phyloP scores from a whole-genome alignment of 2,888 invertebrate genomes.

The Drosophila heteroneura region DNA sequence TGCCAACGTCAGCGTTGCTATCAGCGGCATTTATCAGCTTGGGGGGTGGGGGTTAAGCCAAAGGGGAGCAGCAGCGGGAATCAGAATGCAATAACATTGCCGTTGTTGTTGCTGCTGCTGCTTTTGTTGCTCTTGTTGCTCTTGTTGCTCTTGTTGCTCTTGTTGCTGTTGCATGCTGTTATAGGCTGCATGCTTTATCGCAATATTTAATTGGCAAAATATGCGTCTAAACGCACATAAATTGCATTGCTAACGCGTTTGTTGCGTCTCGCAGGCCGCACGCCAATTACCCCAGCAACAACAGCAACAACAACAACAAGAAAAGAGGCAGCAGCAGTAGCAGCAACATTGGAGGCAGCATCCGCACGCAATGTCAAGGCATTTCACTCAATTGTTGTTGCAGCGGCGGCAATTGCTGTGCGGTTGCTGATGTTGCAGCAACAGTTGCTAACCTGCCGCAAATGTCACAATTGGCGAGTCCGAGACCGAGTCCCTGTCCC shows the following conservation, averaged over 20 bases:
- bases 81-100: slow-evolving; percentile 37
- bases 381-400: slow-evolving; percentile 75
- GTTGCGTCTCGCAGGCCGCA: slow-evolving; percentile 70
- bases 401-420: slow-evolving; percentile 71
- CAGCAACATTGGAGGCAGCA: slow-evolving; percentile 46
- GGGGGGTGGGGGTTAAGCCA: slow-evolving; percentile 15
- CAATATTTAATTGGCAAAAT: slow-evolving; percentile 85
- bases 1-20: slow-evolving; percentile 79
- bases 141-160: slow-evolving; percentile 21
- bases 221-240: slow-evolving; percentile 85
- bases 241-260: slow-evolving; percentile 82
- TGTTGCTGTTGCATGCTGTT: slow-evolving; percentile 51
- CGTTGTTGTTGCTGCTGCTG: slow-evolving; percentile 15
- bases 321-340: slow-evolving; percentile 40
- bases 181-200: slow-evolving; percentile 83
- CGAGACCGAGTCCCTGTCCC: slow-evolving; percentile 9
- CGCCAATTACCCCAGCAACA: slow-evolving; percentile 68
- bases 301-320: slow-evolving; percentile 19
- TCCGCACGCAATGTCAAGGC: slow-evolving; percentile 78
- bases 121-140: slow-evolving; percentile 20
- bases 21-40: slow-evolving; percentile 78
- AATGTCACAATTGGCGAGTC: slow-evolving; percentile 67
- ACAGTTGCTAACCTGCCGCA: slow-evolving; percentile 68
- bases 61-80: slow-evolving; percentile 6
- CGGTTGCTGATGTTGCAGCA: slow-evolving; percentile 47